Base-by-base conservation (phyloP, 2,888 invertebrate species). In the Cyclophora punctaria region DNA sequence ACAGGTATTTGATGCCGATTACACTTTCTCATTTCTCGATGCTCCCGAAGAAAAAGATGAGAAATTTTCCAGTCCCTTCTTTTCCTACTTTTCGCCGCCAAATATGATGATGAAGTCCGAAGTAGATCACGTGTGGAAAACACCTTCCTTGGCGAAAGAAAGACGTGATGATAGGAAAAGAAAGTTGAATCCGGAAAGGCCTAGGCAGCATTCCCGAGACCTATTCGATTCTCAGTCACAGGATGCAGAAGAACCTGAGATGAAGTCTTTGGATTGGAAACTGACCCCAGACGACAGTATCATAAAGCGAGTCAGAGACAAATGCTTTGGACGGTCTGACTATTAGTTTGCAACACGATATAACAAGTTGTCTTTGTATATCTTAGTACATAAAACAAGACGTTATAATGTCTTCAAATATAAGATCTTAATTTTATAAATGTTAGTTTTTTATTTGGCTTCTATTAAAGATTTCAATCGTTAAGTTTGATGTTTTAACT, bases 191-290 rank as follows among this genome's bases (percentile, higher is more conserved):
- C 45, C 59, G 1, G 67, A 69, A 35, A 68, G 60, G 33, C 59
- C 72, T 2, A 69, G 71, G 6, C 80, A 75, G 44, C 69, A 67
- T 53, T 87, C 86, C n/a, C 69, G 78, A 52, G 86, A 88, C 58
- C 51, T 88, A 20, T 87, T 88, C 54, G 86, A 83, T 41, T 82
- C 85, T 2, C 80, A 81, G 54, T 80, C 83, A 33, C 82, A 80
- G 50, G 83, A 83, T 4, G 56, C 65, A 3, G 78, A 78, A 3
- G 80, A 80, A 33, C 52, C 55, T 3, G 73, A 75, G 44, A 54
- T 67, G 2, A 75, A 62, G 44, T 62, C 67, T 49, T 58, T 75
- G 35, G 74, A 82, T 53, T 82, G 83, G 81, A 81, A 77, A 55
- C 60, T 82, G 35, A 80, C 79, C 37, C 82, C 81, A 3, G 78